Evolutionary conservation across 2,888 invertebrate genomes (phyloP), one percentile per base, ranked within the genome.

Genomic region (Cancer borealis): DNA sequence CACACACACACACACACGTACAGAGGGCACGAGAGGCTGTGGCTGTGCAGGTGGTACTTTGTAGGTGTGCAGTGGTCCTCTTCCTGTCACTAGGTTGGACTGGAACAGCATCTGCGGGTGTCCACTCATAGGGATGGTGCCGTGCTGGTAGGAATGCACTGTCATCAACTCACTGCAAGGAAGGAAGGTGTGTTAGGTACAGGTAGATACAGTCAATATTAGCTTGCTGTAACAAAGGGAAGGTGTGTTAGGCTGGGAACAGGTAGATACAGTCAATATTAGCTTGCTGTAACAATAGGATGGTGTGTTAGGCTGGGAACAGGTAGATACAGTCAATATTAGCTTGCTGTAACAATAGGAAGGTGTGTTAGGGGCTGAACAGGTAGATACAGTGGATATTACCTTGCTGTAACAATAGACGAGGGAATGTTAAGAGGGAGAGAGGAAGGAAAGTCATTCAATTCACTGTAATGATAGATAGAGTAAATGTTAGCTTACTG

Each of bases 51-150:
- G 92, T 0, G 94, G 94, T 6, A 94, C 94, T 73, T 94, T 94
- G 91, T 94, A 94, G 8, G 60, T 60, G 21, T 94, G 94, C 17
- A 94, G 30, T 12, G 94, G 94, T 3, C 88, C 91, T 45, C 95
- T 66, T 0, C 95, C 95, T 4, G 93, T 54, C 12, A 95, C 93
- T 26, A 95, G 91, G 49, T 88, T 93, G 6, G 95, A 92, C 17
- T 89, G 95, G 88, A 95, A 95, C 46, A 95, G 84, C 93, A 95
- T 95, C 89, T 95, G 95, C 21, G 95, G 95, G 92, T 95, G 94
- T 45, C 95, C 89, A 3, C 93, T 88, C 10, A 95, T n/a, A 2
- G 94, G 93, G 17, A 95, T 92, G 54, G 94, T 60, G 60, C 94
- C 94, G 89, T 95, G 94, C 10, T 92, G 91, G 66, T 94, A 95